phyloP scores from a whole-genome alignment of 1,140 invertebrate genomes.

The Fopius arisanus region DNA sequence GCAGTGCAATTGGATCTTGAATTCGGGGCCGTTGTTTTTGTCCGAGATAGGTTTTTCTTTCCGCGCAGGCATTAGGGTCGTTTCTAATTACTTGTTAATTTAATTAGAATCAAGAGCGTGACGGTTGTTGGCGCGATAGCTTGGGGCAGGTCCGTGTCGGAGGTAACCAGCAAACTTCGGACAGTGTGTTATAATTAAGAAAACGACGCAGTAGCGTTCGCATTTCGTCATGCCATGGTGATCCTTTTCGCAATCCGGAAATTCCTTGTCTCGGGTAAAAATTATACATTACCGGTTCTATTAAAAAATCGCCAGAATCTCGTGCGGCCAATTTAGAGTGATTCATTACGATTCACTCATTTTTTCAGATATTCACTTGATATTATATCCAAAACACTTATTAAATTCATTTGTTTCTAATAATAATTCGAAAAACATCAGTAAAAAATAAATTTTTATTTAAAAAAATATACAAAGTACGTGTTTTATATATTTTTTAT shows the following conservation, averaged over 20 bases:
- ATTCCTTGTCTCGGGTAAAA: slow-evolving; percentile 17
- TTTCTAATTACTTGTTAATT: slow-evolving; percentile 63
- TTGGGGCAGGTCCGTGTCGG: slow-evolving; percentile 47
- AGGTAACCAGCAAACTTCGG: slow-evolving; percentile 22
- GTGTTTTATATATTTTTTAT: no score
- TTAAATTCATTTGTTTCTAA: no score
- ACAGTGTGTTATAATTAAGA: slow-evolving; percentile 24
- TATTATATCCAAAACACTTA: no score
- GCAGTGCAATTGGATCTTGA: no score
- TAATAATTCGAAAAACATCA: no score
- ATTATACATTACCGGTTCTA: not conserved
- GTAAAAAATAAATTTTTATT: no score
- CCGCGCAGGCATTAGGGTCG: slow-evolving; percentile 57
- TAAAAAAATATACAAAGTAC: no score
- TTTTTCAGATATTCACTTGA: no score
- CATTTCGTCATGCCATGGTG: slow-evolving; percentile 19
- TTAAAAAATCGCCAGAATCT: not conserved
- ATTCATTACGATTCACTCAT: no score
- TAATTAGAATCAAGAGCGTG: slow-evolving; percentile 63
- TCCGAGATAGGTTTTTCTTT: no score
- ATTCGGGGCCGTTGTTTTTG: no score
- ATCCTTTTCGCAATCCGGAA: slow-evolving; percentile 14
- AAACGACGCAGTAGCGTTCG: not conserved
- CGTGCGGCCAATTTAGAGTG: no score
- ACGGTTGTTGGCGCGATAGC: slow-evolving; percentile 43